phyloP scores from a whole-genome alignment of 2,797 vertebrate species.

The Eulemur coronatus region DNA sequence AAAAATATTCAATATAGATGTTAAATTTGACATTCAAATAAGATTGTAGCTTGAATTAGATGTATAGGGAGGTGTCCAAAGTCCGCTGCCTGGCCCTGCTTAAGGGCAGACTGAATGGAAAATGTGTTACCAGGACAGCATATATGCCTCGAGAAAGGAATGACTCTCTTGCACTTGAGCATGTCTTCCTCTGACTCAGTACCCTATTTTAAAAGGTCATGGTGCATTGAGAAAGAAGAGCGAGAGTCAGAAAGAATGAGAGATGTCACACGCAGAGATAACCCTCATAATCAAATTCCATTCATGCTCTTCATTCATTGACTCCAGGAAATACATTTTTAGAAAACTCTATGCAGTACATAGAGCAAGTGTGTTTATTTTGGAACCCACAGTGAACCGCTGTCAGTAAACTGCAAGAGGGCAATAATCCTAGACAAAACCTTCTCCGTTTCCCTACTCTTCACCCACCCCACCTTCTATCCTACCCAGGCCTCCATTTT shows the following conservation, averaged over 20 bases:
- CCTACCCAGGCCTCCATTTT: neutral
- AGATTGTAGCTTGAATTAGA: constrained; percentile 1
- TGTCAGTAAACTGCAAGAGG: neutral
- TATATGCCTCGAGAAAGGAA: neutral
- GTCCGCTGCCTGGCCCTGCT: neutral
- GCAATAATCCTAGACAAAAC: neutral
- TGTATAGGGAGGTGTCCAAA: neutral
- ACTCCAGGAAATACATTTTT: neutral
- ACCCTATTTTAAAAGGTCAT: neutral
- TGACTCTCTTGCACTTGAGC: neutral
- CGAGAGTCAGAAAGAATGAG: neutral
- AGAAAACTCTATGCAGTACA: neutral
- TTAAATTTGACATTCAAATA: neutral
- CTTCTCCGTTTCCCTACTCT: neutral
- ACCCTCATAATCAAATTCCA: neutral
- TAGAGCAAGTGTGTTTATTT: neutral
- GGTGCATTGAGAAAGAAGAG: neutral
- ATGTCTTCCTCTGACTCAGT: neutral
- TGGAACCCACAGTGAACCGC: neutral
- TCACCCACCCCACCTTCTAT: neutral
- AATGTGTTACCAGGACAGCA: neutral
- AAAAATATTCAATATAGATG: neutral
- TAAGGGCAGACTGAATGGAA: neutral
- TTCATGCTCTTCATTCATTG: neutral
- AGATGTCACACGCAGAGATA: neutral